phyloP scores from a whole-genome alignment of 2,797 vertebrate species.

The Urocyon cinereoargenteus region DNA sequence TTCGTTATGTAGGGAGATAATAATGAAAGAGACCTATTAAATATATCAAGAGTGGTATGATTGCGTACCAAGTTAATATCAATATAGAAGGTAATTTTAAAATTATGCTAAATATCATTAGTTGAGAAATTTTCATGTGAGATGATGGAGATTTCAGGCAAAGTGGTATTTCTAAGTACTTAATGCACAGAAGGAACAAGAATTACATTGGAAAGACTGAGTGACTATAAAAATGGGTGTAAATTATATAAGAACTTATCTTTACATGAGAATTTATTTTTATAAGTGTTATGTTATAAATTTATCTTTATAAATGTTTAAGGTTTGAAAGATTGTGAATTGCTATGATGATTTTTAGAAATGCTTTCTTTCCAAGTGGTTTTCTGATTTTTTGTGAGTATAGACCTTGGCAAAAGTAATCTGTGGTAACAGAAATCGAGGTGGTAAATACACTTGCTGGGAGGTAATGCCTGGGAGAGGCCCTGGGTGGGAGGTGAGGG shows the following conservation, averaged over 20 bases:
- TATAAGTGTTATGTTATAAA: neutral
- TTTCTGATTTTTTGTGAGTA: neutral
- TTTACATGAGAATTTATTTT: neutral
- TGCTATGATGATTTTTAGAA: neutral
- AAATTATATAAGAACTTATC: conserved; percentile 38
- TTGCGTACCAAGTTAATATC: neutral
- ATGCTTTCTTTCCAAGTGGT: neutral
- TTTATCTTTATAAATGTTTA: neutral
- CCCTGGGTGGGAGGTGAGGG: neutral
- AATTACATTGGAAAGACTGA: neutral
- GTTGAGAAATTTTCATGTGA: conserved; percentile 36
- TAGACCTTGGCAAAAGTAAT: neutral
- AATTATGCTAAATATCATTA: neutral
- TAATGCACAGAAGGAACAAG: neutral
- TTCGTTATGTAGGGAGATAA: neutral
- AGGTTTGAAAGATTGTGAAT: neutral
- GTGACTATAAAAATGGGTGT: neutral
- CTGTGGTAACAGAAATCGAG: neutral
- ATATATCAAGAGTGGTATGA: neutral
- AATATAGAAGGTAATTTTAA: neutral
- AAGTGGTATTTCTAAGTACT: neutral
- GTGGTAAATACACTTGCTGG: neutral
- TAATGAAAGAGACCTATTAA: conserved; percentile 16
- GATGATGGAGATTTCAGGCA: conserved; percentile 4
- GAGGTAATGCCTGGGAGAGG: neutral